Evolutionary conservation across 2,888 invertebrate species (phyloP), one percentile per base, ranked within the genome.

Genomic region (Sminthurinus aureus): DNA sequence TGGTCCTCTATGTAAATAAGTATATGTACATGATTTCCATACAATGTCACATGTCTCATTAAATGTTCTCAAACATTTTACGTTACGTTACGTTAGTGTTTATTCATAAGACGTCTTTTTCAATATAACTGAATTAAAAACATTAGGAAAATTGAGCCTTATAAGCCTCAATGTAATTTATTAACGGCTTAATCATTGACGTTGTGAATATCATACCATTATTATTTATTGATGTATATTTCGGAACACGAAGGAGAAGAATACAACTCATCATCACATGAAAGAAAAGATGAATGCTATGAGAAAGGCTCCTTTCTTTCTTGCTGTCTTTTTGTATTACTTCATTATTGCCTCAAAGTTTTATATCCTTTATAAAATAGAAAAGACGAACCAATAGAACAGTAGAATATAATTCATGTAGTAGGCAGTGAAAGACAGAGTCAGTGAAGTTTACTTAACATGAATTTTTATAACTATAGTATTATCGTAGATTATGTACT

Each of bases 81-180:
- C n/a, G n/a, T n/a, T 4, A 38, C 3, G 38, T 38, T 38, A 38
- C 38, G 38, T 38, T 1, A 38, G 2, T 22, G 26, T 24, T 22
- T 71, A 26, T 71, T 71, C 71, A 71, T 71, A 8, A 20, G 26
- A 22, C 24, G 71, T 69, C 67, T 69, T 71, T 71, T 26, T 24
- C 15, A 24, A 71, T 0, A 71, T 71, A 71, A 71, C 24, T 71
- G 24, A 71, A 71, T 71, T 24, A 71, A 24, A 26, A 26, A 71
- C 24, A 26, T 24, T 71, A 24, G 15, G 71, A 71, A 71, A 71
- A 71, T 71, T 11, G 71, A 71, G 24, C 71, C 15, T 20, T 71
- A 71, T 71, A 24, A 71, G 71, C 20, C 22, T 71, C 71, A 24
- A 71, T 24, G 24, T 71, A 71, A 71, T 71, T 71, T 24, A 71